Evolutionary conservation across 2,113 vertebrate genomes (phyloP).

Genomic region (Aspidoscelis tigris): DNA sequence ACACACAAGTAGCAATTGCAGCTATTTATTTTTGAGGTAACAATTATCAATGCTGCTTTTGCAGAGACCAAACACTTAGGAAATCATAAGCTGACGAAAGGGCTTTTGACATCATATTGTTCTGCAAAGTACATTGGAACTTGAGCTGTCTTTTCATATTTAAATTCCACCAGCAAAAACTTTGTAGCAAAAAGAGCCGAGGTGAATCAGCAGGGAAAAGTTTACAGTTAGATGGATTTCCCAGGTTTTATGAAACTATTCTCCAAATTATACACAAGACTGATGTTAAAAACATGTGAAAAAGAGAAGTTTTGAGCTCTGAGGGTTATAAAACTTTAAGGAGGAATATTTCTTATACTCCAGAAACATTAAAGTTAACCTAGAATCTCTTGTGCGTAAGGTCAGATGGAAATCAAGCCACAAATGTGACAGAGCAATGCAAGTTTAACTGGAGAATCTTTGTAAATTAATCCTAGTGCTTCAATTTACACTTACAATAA

Average conservation of each 20-base stretch:
- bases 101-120: background rate
- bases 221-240: background rate
- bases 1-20: background rate
- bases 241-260: slow-evolving; percentile 29
- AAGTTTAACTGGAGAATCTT: slow-evolving; percentile 3
- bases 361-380: slow-evolving; percentile 27
- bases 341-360: slow-evolving; percentile 11
- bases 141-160: background rate
- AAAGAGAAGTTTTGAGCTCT: slow-evolving; percentile 10
- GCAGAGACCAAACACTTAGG: background rate
- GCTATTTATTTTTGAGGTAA: background rate
- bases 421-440: background rate
- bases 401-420: slow-evolving; percentile 25
- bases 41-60: background rate
- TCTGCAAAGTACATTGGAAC: slow-evolving; percentile 7
- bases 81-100: background rate
- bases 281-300: slow-evolving; percentile 34
- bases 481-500: slow-evolving; percentile 31
- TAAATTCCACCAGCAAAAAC: slow-evolving; percentile 12
- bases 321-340: slow-evolving; percentile 29
- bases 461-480: slow-evolving; percentile 25
- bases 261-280: slow-evolving; percentile 16
- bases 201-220: background rate
- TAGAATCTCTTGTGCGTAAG: slow-evolving; percentile 13
- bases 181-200: slow-evolving; percentile 4